These are phyloP conservation scores for Macrophya annulata DNA, from an alignment of 2,888 invertebrate species.

Conservation along the genomic window DNA sequence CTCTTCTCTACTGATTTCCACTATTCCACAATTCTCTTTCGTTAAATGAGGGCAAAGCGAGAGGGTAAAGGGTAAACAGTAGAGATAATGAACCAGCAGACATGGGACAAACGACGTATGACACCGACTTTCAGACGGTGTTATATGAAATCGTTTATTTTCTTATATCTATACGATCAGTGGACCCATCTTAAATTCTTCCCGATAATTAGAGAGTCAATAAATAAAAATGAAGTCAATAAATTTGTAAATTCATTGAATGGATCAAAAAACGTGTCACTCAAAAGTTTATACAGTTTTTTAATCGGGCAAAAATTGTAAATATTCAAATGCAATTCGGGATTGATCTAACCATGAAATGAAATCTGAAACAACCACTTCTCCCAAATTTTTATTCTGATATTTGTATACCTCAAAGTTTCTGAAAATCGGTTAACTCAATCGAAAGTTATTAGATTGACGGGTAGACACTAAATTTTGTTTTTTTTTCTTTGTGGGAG, in stretches of 20 bases:
- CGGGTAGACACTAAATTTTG: neutral
- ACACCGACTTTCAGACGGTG: neutral
- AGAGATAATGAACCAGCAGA: constrained; percentile 3
- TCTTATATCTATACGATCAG: neutral
- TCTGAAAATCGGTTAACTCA: neutral
- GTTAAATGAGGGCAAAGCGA: constrained; percentile 9
- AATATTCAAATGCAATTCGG: neutral
- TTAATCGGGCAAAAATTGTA: too few species aligned
- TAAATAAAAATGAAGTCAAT: too few species aligned
- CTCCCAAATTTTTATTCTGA: too few species aligned
- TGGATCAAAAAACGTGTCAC: too few species aligned
- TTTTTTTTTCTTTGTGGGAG: too few species aligned
- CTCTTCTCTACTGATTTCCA: constrained; percentile 38
- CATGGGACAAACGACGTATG: neutral
- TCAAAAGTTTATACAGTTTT: too few species aligned
- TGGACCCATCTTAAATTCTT: neutral
- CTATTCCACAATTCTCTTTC: constrained; percentile 20
- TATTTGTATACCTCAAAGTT: neutral
- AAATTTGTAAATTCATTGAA: too few species aligned
- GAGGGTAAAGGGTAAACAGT: constrained; percentile 21
- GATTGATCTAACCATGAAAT: neutral
- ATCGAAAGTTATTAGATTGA: neutral
- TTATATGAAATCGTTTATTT: neutral
- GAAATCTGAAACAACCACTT: neutral
- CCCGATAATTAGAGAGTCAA: too few species aligned